Base-by-base conservation (phyloP, 2,113 vertebrate species). In the Cnemophilus loriae region DNA sequence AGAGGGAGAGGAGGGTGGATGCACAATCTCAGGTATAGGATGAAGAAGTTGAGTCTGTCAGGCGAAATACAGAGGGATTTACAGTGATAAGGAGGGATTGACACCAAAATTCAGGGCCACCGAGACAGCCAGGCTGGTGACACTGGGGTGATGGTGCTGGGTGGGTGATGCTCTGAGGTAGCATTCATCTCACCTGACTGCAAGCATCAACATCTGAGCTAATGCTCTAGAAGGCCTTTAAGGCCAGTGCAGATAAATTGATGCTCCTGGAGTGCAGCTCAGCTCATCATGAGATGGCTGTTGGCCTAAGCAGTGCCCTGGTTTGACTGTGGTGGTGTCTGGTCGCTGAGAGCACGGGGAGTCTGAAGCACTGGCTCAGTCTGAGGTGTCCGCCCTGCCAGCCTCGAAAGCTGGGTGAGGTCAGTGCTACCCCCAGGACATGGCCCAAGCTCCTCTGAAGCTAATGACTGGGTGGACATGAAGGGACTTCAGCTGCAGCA, bases 341-440 rank as follows among this genome's bases (percentile, higher is more conserved):
- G 21, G 10, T 20, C 0, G 0, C 30, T 33, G 46, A 46, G 63
- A 77, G 41, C 71, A 20, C 5, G 2, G 41, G 39, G 35, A 42
- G 11, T 2, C 60, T 47, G 52, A 24, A 56, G 71, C 57, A 1
- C 24, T 52, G 52, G 11, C 47, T 89, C 50, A 10, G 39, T 16
- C 78, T 50, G 50, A 80, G n/a, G 13, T 23, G 10, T 26, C 44
- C 68, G 22, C 53, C 35, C 65, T 69, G 67, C 47, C 84, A 57
- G 52, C 60, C 44, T 37, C 1, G 1, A 86, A 57, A 74, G 30
- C 60, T 41, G 59, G 35, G 13, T 35, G 65, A 84, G 39, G 42
- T 47, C 70, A 52, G 0, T 63, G 60, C 35, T 49, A 47, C 33
- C 59, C 49, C 33, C 39, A 69, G 55, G 42, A 70, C 8, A 1